Evolutionary conservation across 2,113 vertebrate genomes (phyloP), one percentile per base, ranked within the genome.

Genomic region (Serranochromis macrocephalus): DNA sequence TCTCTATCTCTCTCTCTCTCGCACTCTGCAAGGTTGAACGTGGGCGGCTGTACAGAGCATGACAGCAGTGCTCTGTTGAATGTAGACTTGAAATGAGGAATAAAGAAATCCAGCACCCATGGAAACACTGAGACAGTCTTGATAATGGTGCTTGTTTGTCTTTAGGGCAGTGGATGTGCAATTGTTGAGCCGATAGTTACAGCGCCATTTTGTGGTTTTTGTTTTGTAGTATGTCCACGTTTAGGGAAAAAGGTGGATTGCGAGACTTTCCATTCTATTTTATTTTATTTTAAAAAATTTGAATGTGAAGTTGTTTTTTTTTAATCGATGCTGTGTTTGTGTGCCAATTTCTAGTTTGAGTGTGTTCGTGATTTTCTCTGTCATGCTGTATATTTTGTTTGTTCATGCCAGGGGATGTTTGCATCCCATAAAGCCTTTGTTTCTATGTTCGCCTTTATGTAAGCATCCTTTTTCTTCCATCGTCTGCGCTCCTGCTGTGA

Each of bases 21-120:
- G 79, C 86, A 49, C 91, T 88, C 83, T 85, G 92, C 93, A 66
- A 95, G 95, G 94, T 92, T 91, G 93, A 94, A 92, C 92, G 95
- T 95, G 94, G 95, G 95, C 89, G 95, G 94, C 91, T 85, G 92
- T 86, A 85, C 91, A 85, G 93, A 94, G 94, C 94, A 93, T 96
- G 94, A 91, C 95, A 95, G 94, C 94, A 90, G 89, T 73, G 88
- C 94, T 92, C 91, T 93, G 93, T 91, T 95, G 93, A 94, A 94
- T 95, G 91, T 91, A 90, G 93, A 91, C 90, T 85, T 89, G 90
- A 94, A 93, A 94, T 78, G 86, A 92, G 92, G 93, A 94, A 92
- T 90, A 93, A 93, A 91, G 89, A 88, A 93, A 88, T 42, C 26
- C 92, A 93, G 88, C 91, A 91, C 79, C 88, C 88, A 90, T 91